A percentile compares a stretch with the other conserved stretches of the same genome.
phyloP scores from a whole-genome alignment of 92 coral and sea anemone species.

The Parazoanthus darwini region DNA sequence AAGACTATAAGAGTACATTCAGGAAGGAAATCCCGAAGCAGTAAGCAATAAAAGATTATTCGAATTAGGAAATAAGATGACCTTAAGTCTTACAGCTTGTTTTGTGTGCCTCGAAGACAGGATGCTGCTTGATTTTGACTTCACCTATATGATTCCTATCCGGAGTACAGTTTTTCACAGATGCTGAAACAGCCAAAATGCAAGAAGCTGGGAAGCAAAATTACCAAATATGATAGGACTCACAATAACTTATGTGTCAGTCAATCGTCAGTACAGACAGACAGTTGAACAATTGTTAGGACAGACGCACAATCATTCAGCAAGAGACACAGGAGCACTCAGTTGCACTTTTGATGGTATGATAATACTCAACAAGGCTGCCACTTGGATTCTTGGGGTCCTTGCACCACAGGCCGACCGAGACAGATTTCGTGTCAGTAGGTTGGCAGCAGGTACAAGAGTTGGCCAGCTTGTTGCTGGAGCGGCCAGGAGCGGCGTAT shows the following conservation, averaged over 20 bases:
- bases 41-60: too few species aligned
- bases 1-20: too few species aligned
- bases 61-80: too few species aligned
- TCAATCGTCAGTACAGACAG: neutral
- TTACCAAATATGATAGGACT: neutral
- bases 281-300: neutral
- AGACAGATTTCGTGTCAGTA: constrained; percentile 42
- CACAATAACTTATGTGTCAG: neutral
- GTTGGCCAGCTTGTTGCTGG: constrained; percentile 23
- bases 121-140: too few species aligned
- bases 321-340: constrained; percentile 62
- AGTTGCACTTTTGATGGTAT: constrained; percentile 51
- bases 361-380: constrained; percentile 38
- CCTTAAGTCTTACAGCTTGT: too few species aligned
- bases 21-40: too few species aligned
- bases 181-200: too few species aligned
- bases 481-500: constrained; percentile 49
- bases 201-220: neutral
- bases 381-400: constrained; percentile 39
- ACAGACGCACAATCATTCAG: constrained; percentile 1
- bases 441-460: constrained; percentile 56
- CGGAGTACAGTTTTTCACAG: too few species aligned
- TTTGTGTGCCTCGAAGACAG: too few species aligned
- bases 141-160: too few species aligned
- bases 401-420: constrained; percentile 60